phyloP scores from a whole-genome alignment of 2,113 vertebrate species.

The Edolisoma coerulescens region DNA sequence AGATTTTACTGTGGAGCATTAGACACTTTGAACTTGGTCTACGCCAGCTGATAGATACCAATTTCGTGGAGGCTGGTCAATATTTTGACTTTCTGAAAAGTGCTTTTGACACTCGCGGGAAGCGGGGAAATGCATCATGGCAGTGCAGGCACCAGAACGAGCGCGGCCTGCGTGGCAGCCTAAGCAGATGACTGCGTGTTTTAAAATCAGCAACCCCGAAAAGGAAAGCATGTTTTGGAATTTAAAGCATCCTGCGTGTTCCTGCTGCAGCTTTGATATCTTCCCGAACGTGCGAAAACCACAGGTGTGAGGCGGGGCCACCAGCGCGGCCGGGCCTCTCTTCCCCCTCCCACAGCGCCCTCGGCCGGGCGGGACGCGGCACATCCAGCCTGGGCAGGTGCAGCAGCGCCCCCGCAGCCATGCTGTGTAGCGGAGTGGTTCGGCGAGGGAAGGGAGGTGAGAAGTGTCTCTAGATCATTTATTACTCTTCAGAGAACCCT shows the following conservation, averaged over 20 bases:
- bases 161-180: not conserved
- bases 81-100: not conserved
- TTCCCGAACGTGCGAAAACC: not conserved
- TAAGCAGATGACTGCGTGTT: fast-evolving
- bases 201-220: not conserved
- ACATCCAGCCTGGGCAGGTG: not conserved
- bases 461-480: not conserved
- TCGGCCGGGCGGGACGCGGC: fast-evolving
- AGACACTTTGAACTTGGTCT: not conserved
- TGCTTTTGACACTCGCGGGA: fast-evolving
- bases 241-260: not conserved
- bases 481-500: not conserved
- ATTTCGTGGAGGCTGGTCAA: not conserved
- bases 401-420: fast-evolving
- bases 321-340: fast-evolving
- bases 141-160: not conserved
- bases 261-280: not conserved
- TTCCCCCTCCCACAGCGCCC: not conserved
- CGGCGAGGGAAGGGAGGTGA: no score
- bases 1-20: not conserved
- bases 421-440: not conserved
- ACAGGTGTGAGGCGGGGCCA: not conserved
- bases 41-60: not conserved
- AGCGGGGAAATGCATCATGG: not conserved
- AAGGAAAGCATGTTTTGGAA: not conserved